Percentiles rank a stretch among this genome's conserved stretches.
phyloP scores from a whole-genome alignment of 2,888 invertebrate species.

The Harpalus rufipes region DNA sequence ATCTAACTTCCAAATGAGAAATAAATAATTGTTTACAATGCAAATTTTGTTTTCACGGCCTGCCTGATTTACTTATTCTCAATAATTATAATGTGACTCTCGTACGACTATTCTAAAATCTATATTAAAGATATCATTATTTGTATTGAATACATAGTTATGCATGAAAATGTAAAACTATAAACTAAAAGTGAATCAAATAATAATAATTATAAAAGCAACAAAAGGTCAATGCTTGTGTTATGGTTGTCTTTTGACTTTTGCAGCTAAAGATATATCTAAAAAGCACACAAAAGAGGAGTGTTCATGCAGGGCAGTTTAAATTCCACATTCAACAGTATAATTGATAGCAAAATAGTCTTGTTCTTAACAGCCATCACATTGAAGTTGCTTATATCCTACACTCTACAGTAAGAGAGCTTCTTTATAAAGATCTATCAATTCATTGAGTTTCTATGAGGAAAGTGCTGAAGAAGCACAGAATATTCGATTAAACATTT shows the following conservation, averaged over 20 bases:
- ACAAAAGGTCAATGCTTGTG: background rate
- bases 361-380: constrained; percentile 61
- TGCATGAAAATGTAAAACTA: background rate
- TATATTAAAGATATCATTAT: background rate
- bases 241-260: background rate
- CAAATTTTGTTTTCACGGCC: no score
- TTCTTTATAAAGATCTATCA: constrained; percentile 42
- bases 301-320: constrained; percentile 40
- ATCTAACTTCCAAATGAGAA: no score
- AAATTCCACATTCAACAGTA: constrained; percentile 57
- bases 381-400: constrained; percentile 41
- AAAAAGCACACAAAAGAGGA: constrained; percentile 21
- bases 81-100: background rate
- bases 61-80: no score
- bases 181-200: constrained; percentile 2
- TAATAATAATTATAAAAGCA: background rate
- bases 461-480: constrained; percentile 10
- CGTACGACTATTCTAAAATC: background rate
- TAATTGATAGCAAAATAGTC: constrained; percentile 62
- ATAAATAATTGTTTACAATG: no score
- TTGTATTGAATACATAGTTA: background rate
- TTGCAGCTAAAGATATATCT: constrained; percentile 27
- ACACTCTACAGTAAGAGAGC: constrained; percentile 24
- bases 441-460: constrained; percentile 23
- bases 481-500: background rate